These are phyloP conservation scores for Habrosyne pyritoides DNA, from an alignment of 2,888 invertebrate genomes.

Conservation along the genomic window DNA sequence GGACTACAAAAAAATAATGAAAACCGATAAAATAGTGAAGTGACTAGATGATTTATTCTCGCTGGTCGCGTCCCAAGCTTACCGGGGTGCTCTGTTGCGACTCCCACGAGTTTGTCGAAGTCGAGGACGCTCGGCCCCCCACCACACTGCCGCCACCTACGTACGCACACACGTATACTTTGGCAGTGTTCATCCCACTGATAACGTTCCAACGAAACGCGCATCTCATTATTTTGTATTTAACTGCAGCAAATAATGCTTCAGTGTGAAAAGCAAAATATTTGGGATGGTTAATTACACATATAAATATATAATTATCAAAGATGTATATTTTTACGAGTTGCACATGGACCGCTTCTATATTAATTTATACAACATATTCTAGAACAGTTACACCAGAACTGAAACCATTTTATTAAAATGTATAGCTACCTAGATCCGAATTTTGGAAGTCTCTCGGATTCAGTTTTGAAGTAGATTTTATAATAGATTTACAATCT, in stretches of 20 bases:
- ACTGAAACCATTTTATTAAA: not conserved
- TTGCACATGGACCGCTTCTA: not conserved
- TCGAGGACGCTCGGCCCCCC: constrained; percentile 68
- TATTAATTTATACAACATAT: not conserved
- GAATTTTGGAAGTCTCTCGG: too few species aligned
- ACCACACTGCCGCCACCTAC: constrained; percentile 79
- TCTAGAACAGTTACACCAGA: not conserved
- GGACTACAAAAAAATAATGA: constrained; percentile 77
- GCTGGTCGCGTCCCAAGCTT: constrained; percentile 72
- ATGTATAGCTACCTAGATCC: too few species aligned
- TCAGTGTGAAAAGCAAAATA: constrained; percentile 1
- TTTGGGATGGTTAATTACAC: not conserved
- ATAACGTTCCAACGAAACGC: constrained; percentile 27
- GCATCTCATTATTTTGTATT: constrained; percentile 3
- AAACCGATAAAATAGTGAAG: constrained; percentile 74
- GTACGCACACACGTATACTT: constrained; percentile 75
- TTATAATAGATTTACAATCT: too few species aligned
- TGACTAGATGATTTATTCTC: constrained; percentile 67
- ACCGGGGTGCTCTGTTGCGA: constrained; percentile 75
- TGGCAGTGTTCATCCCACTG: constrained; percentile 32
- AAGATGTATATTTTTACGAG: not conserved
- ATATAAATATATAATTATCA: not conserved
- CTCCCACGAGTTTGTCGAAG: constrained; percentile 72
- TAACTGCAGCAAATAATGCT: constrained; percentile 3
- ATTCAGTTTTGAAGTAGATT: too few species aligned